A percentile compares a stretch with the other conserved stretches of the same genome.
Conservation (phyloP, 1,140 invertebrate species). For the Ctenoplectra terminalis region DNA sequence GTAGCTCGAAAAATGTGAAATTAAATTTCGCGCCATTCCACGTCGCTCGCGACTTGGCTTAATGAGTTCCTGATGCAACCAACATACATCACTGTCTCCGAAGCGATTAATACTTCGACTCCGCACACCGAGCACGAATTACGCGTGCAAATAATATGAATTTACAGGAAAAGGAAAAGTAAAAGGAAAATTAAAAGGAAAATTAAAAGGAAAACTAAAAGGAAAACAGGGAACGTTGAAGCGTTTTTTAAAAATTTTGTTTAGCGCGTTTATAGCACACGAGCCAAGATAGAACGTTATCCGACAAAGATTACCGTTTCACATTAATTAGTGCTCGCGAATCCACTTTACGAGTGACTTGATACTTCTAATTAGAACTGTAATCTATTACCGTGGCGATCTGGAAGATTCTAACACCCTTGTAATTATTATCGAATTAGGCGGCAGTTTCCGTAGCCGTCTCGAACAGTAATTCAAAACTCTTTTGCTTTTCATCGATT, state of each 20-base stretch:
- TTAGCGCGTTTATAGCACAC: not conserved
- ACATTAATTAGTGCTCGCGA: not conserved
- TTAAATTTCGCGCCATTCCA: conserved; percentile 50
- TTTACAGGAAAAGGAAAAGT: not conserved
- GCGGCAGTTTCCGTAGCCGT: not conserved
- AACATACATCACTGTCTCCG: conserved; percentile 48
- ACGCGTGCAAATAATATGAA: conserved; percentile 27
- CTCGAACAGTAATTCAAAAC: not conserved
- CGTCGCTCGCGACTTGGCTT: conserved; percentile 14
- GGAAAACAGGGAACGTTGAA: not conserved
- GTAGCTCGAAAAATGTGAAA: conserved; percentile 34
- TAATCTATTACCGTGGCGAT: not conserved
- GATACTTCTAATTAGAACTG: not conserved
- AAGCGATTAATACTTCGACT: conserved; percentile 43
- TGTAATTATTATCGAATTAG: conserved; percentile 14
- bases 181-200: not conserved
- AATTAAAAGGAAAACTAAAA: not conserved
- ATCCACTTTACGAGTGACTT: not conserved
- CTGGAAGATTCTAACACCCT: not conserved
- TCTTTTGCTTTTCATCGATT: not conserved
- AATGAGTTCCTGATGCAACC: conserved; percentile 57
- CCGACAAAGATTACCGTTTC: not conserved
- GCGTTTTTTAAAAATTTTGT: not conserved
- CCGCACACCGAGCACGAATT: not conserved
- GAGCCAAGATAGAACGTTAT: not conserved